phyloP scores from a whole-genome alignment of 2,797 vertebrate species.

The Anabas testudineus region DNA sequence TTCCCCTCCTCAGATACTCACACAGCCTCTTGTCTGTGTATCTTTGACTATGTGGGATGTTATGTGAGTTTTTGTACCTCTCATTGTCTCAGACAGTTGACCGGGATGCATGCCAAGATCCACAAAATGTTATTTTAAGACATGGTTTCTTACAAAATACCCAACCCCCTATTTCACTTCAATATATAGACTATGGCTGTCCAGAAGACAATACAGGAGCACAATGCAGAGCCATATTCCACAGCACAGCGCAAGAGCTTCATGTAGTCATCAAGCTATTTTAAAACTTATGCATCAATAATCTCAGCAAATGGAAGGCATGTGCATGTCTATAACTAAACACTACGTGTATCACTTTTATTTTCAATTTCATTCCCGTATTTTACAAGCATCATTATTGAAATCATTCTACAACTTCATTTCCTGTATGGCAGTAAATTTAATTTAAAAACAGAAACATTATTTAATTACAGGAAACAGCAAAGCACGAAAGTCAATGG shows the following conservation, averaged over 20 bases:
- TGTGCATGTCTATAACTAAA: conserved; percentile 2
- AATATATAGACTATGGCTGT: background rate
- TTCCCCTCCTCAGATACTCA: conserved; percentile 42
- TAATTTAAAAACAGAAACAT: conserved; percentile 52
- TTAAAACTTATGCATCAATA: conserved; percentile 26
- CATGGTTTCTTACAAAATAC: conserved; percentile 34
- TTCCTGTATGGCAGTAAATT: conserved; percentile 63
- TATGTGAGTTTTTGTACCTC: conserved; percentile 41
- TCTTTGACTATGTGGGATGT: conserved; percentile 36
- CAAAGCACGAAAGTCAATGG: conserved; percentile 50
- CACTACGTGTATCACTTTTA: conserved; percentile 5
- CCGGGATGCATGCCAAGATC: conserved; percentile 36
- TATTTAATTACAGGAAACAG: conserved; percentile 69
- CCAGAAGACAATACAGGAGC: background rate
- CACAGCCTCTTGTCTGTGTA: conserved; percentile 28
- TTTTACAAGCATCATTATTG: conserved; percentile 35
- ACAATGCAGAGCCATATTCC: background rate
- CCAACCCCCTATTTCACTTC: background rate
- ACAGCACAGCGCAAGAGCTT: background rate
- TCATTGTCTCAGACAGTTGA: conserved; percentile 38
- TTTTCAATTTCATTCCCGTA: background rate
- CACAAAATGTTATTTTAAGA: conserved; percentile 44
- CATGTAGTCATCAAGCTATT: conserved; percentile 7
- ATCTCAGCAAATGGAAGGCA: conserved; percentile 1
- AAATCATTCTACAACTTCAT: conserved; percentile 59